A percentile compares a stretch with the other conserved stretches of the same genome.
Conservation (phyloP, 2,888 invertebrate genomes). For the Tetragonula carbonaria region DNA sequence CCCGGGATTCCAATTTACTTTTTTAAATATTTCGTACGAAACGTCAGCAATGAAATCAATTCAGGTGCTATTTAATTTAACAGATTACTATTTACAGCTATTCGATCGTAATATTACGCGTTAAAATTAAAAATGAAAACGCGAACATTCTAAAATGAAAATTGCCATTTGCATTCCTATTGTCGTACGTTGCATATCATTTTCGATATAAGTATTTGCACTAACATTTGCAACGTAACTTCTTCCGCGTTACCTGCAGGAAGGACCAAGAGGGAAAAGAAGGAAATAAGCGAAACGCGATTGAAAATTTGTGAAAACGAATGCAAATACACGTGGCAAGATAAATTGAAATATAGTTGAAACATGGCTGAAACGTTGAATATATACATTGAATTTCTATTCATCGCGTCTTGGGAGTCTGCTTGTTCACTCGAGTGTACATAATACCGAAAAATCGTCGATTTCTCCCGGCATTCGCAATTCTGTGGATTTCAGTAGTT, state of each 20-base stretch:
- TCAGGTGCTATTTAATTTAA: neutral
- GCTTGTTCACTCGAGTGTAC: neutral
- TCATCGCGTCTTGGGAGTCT: neutral
- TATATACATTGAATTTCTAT: neutral
- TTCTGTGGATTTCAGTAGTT: too few species aligned
- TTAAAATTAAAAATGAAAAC: neutral
- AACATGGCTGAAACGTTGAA: neutral
- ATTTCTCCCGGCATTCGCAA: neutral
- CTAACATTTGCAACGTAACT: neutral
- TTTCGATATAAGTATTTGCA: neutral
- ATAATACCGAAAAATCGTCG: neutral
- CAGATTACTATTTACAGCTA: neutral
- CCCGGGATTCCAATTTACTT: neutral
- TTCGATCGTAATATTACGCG: neutral
- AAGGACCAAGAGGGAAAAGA: neutral
- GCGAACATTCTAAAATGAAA: neutral
- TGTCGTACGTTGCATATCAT: neutral
- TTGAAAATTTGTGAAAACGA: neutral
- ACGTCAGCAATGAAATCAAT: neutral
- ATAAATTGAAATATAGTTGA: neutral
- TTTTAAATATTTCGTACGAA: neutral
- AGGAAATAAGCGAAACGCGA: neutral
- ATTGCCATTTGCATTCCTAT: neutral
- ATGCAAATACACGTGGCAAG: neutral
- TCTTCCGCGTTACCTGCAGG: neutral